phyloP scores from a whole-genome alignment of 2,888 invertebrate genomes.

The Thymelicus lineola region DNA sequence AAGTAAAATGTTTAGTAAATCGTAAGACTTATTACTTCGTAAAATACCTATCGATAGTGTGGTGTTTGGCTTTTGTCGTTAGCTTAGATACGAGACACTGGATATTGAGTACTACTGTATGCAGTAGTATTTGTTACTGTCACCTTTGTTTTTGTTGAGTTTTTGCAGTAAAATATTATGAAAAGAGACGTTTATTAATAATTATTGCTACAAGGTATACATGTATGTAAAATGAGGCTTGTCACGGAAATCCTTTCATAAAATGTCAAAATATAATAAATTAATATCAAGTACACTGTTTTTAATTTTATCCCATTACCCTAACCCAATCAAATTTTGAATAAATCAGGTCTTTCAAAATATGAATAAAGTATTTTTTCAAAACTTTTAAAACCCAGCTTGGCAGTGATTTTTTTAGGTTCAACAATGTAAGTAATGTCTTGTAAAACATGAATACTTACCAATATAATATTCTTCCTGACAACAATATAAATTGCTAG shows the following conservation, averaged over 20 bases:
- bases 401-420: no score
- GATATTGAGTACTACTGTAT: slow-evolving; percentile 68
- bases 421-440: no score
- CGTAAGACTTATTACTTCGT: slow-evolving; percentile 58
- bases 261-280: slow-evolving; percentile 84
- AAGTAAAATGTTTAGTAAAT: slow-evolving; percentile 42
- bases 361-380: no score
- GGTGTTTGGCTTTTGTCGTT: slow-evolving; percentile 80
- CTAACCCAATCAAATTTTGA: no score
- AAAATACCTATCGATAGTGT: slow-evolving; percentile 49
- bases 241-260: slow-evolving; percentile 81
- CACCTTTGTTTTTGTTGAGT: slow-evolving; percentile 83
- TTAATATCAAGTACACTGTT: slow-evolving; percentile 63
- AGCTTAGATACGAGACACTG: slow-evolving; percentile 75
- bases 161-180: slow-evolving; percentile 73
- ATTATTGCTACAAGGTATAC: slow-evolving; percentile 77
- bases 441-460: no score
- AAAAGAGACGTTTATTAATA: slow-evolving; percentile 77
- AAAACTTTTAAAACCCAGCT: no score
- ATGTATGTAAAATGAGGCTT: slow-evolving; percentile 83
- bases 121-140: slow-evolving; percentile 74
- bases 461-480: no score
- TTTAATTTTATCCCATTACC: not conserved
- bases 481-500: no score
- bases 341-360: no score